A percentile compares a stretch with the other conserved stretches of the same genome.
Conservation (phyloP, 2,888 invertebrate genomes). For the Chrysotoxum bicinctum region DNA sequence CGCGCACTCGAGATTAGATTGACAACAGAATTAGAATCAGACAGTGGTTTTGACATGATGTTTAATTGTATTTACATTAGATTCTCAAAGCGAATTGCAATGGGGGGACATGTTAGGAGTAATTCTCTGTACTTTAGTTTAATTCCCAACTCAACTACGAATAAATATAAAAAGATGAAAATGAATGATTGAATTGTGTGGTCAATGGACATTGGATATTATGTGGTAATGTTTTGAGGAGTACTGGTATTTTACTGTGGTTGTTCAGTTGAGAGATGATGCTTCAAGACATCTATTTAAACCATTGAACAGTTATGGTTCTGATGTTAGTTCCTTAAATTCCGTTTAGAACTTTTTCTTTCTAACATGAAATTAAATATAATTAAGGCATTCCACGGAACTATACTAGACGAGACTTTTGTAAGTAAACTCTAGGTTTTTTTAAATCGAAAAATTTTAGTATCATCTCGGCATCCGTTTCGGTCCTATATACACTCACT, state of each 20-base stretch:
- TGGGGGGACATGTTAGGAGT: too few relatives aligned
- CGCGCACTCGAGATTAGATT: neutral
- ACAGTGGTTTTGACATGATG: conserved; percentile 29
- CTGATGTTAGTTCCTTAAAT: too few relatives aligned
- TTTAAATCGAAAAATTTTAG: too few relatives aligned
- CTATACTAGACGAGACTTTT: too few relatives aligned
- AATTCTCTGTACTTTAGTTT: too few relatives aligned
- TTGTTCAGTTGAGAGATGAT: neutral
- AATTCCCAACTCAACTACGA: too few relatives aligned
- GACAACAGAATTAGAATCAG: neutral
- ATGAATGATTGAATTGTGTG: neutral
- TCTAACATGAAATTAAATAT: too few relatives aligned
- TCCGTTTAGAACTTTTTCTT: too few relatives aligned
- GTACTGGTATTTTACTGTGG: neutral
- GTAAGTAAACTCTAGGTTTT: too few relatives aligned
- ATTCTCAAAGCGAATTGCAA: neutral
- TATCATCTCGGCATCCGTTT: too few relatives aligned
- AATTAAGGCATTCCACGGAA: too few relatives aligned
- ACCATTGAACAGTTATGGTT: neutral
- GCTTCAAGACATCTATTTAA: neutral
- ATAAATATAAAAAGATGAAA: neutral
- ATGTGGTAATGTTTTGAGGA: neutral
- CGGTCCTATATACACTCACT: too few relatives aligned
- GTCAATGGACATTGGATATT: neutral
- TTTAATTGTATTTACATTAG: conserved; percentile 20